These are phyloP conservation scores for Bradypus variegatus DNA, from an alignment of 2,797 vertebrate genomes.

Conservation along the genomic window DNA sequence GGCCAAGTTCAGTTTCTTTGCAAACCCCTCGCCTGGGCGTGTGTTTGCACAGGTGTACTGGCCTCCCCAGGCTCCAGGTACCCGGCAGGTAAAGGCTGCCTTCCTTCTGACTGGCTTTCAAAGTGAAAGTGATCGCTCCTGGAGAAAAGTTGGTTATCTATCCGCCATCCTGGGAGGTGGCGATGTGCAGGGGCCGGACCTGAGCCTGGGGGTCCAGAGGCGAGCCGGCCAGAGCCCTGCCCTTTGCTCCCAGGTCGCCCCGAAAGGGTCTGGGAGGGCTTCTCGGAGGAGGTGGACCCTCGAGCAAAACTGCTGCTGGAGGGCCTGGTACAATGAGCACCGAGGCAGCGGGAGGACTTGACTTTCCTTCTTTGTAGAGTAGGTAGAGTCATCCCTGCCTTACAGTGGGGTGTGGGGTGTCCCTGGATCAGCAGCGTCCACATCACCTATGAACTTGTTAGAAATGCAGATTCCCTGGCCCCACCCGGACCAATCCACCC, in stretches of 20 bases:
- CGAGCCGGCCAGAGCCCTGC: neutral
- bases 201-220: neutral
- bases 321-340: fast-evolving
- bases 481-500: neutral
- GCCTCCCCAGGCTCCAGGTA: neutral
- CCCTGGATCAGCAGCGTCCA: too few species aligned
- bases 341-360: neutral
- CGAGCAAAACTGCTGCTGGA: neutral
- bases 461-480: neutral
- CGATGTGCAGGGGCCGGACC: fast-evolving
- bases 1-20: neutral
- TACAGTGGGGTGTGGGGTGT: fast-evolving
- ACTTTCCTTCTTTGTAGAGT: neutral
- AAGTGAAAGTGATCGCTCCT: neutral
- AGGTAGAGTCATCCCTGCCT: neutral
- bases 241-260: neutral
- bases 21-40: neutral
- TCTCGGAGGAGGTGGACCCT: neutral
- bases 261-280: neutral
- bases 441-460: neutral
- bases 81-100: neutral
- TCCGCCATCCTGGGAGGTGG: neutral
- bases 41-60: neutral
- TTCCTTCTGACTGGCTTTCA: neutral
- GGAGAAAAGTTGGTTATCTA: neutral